Conservation (phyloP, 2,888 invertebrate species). For the Drosophila prolongata region DNA sequence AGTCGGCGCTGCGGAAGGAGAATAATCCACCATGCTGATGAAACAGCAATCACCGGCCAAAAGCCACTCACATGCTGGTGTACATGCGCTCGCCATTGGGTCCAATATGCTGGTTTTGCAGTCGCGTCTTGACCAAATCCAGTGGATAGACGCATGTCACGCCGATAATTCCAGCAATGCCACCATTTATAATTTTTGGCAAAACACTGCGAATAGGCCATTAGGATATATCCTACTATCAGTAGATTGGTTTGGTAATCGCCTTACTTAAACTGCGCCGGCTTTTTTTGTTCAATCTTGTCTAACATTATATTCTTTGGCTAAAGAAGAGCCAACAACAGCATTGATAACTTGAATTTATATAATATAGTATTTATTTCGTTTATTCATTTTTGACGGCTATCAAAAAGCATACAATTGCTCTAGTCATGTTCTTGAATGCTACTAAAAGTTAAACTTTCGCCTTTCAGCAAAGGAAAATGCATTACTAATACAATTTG, state of each 20-base stretch:
- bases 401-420: slow-evolving; percentile 33
- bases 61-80: slow-evolving; percentile 91
- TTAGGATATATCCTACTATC: too few species aligned
- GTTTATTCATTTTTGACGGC: slow-evolving; percentile 26
- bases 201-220: slow-evolving; percentile 84
- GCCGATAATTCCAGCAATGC: slow-evolving; percentile 98
- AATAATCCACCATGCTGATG: background rate
- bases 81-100: slow-evolving; percentile 95
- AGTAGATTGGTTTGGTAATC: background rate
- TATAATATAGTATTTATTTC: slow-evolving; percentile 16
- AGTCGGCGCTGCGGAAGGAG: slow-evolving; percentile 91
- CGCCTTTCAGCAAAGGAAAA: slow-evolving; percentile 55
- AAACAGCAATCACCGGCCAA: background rate
- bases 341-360: background rate
- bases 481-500: slow-evolving; percentile 54
- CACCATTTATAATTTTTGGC: slow-evolving; percentile 97
- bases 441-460: slow-evolving; percentile 42
- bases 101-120: slow-evolving; percentile 96
- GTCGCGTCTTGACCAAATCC: slow-evolving; percentile 97
- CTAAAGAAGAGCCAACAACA: background rate
- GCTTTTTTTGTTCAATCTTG: slow-evolving; percentile 2
- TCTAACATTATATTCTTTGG: background rate
- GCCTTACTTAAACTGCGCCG: slow-evolving; percentile 31
- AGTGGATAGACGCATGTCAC: slow-evolving; percentile 98
- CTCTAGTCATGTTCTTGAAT: slow-evolving; percentile 33